These are phyloP conservation scores for Drosophila littoralis DNA, from an alignment of 1,140 invertebrate species.

Conservation along the genomic window DNA sequence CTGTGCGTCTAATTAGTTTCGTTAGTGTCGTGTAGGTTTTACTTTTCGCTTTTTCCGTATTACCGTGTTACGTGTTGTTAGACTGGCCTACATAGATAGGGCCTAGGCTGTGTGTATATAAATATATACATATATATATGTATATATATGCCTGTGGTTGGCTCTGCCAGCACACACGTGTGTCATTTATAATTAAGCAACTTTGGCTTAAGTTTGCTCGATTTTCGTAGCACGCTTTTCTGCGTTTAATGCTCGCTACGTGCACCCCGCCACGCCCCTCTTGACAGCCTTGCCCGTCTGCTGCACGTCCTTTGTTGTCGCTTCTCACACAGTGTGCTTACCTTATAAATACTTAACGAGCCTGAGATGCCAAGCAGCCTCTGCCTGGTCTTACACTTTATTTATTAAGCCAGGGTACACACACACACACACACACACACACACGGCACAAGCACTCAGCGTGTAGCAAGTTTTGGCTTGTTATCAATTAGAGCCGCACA, in stretches of 20 bases:
- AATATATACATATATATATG: neutral
- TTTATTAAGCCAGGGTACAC: constrained; percentile 68
- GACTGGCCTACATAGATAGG: constrained; percentile 70
- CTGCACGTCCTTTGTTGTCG: constrained; percentile 30
- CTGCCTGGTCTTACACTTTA: constrained; percentile 64
- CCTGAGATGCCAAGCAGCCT: constrained; percentile 42
- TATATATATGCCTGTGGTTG: constrained; percentile 1
- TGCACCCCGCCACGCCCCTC: constrained; percentile 19
- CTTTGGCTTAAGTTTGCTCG: constrained; percentile 68
- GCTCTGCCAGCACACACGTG: constrained; percentile 57
- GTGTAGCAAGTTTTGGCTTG: constrained; percentile 61
- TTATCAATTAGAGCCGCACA: constrained; percentile 76
- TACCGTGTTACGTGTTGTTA: constrained; percentile 16
- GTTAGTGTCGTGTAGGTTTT: constrained; percentile 67
- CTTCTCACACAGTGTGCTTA: constrained; percentile 52
- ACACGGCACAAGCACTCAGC: constrained; percentile 6
- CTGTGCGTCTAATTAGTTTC: constrained; percentile 78
- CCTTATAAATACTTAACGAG: constrained; percentile 81
- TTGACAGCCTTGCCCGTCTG: constrained; percentile 2
- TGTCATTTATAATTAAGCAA: constrained; percentile 83
- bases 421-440: constrained; percentile 31
- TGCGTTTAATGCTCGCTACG: constrained; percentile 74
- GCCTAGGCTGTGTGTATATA: constrained; percentile 7
- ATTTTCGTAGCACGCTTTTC: constrained; percentile 63
- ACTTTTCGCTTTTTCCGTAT: constrained; percentile 29